Evolutionary conservation across 2,888 invertebrate genomes (phyloP), one percentile per base, ranked within the genome.

Genomic region (Papilio elwesi): DNA sequence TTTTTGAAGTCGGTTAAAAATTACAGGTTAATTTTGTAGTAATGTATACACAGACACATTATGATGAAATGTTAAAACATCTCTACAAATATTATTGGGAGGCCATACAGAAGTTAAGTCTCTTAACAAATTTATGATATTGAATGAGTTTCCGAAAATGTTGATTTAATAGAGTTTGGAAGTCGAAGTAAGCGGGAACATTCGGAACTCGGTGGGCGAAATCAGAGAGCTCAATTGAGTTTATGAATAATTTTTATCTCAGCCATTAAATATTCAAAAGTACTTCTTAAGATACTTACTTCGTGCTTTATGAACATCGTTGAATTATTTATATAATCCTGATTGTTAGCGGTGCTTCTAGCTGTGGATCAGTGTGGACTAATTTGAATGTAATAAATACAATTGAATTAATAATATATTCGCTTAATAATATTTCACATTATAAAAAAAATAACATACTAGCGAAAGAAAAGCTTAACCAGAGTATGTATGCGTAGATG

Each of bases 101-200:
- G 59, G 12, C 26, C 8, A 0, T 9, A 4, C 59, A 38, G 59
- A 38, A 59, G 59, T 43, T 13, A 43, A 38, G 65, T 26, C 51
- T 26, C 52, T 38, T n/a, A 15, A 36, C 26, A 26, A 53, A 38
- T 66, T 66, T 65, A 51, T 65, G 36, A 52, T 52, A 13, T 65
- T 38, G n/a, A 26, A 53, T 53, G 49, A 66, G n/a, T 66, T 36
- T 65, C 36, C 11, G 38, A 52, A 38, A 52, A 66, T 66, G 38
- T 59, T 59, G 38, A 59, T 59, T 38, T 59, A 59, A 59, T 59
- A 59, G 38, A 59, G 38, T 38, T 59, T 38, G 38, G 38, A 59
- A 59, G 9, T 59, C 38, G 16, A 36, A 57, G 57, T 36, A 57
- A 12, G 36, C 26, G 57, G 38, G 38, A 59, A 43, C 38, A 43